phyloP scores from a whole-genome alignment of 1,140 invertebrate species.

The Lepidotrigona ventralis region DNA sequence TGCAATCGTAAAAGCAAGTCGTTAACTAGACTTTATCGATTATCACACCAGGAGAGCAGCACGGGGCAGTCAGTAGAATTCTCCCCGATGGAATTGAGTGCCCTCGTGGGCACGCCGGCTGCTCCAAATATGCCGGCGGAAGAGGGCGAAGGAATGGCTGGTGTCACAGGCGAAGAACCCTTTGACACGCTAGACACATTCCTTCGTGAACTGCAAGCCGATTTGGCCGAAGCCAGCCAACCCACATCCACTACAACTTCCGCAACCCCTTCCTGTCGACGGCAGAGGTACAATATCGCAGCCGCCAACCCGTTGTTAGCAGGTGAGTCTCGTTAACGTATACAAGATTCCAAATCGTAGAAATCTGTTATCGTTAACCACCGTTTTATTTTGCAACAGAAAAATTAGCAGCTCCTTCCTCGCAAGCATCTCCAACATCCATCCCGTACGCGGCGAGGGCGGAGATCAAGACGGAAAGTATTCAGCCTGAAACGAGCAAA shows the following conservation, averaged over 20 bases:
- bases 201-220: constrained; percentile 76
- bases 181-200: constrained; percentile 79
- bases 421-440: constrained; percentile 73
- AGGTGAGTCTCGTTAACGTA: constrained; percentile 75
- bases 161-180: constrained; percentile 72
- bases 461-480: constrained; percentile 79
- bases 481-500: constrained; percentile 77
- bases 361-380: neutral
- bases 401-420: constrained; percentile 79
- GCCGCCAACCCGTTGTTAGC: constrained; percentile 90
- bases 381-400: constrained; percentile 67
- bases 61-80: constrained; percentile 77
- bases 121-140: constrained; percentile 68
- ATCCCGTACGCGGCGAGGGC: constrained; percentile 76
- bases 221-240: constrained; percentile 76
- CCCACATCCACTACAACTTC: constrained; percentile 76
- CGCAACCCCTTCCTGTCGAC: constrained; percentile 79
- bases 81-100: constrained; percentile 77
- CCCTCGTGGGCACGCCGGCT: constrained; percentile 73
- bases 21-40: neutral
- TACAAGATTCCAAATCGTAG: neutral
- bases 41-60: constrained; percentile 71
- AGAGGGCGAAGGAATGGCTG: constrained; percentile 67
- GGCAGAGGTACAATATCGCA: constrained; percentile 88
- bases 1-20: too few species aligned